Percentiles rank a stretch among this genome's conserved stretches.
phyloP scores from a whole-genome alignment of 2,888 invertebrate species.

The Latheticus oryzae region DNA sequence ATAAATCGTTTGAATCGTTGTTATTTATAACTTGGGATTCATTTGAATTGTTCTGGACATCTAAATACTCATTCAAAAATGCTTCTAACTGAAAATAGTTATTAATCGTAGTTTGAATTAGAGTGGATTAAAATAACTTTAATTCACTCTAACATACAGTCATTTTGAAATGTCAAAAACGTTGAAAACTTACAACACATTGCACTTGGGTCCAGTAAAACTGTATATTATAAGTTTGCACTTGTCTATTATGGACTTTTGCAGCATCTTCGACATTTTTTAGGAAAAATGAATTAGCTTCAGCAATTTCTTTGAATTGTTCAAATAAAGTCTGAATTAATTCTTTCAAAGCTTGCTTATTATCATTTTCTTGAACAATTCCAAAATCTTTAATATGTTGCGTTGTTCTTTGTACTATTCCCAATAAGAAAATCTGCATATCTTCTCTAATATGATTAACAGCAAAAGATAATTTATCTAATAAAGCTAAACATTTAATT shows the following conservation, averaged over 20 bases:
- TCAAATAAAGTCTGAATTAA: slow-evolving; percentile 82
- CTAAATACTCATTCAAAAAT: slow-evolving; percentile 86
- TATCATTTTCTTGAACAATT: slow-evolving; percentile 60
- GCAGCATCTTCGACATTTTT: slow-evolving; percentile 73
- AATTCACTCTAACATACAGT: slow-evolving; percentile 1
- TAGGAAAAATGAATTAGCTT: slow-evolving; percentile 78
- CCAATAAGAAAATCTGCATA: slow-evolving; percentile 84
- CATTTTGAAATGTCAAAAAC: slow-evolving; percentile 3
- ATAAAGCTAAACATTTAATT: slow-evolving; percentile 85
- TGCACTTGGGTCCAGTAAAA: slow-evolving; percentile 93
- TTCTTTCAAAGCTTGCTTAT: slow-evolving; percentile 64
- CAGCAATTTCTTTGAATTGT: slow-evolving; percentile 84
- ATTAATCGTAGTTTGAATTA: too few species aligned
- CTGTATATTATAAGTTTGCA: slow-evolving; percentile 75
- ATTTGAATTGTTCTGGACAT: slow-evolving; percentile 82
- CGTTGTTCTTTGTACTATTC: slow-evolving; percentile 83
- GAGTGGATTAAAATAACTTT: neutral
- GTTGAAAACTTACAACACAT: slow-evolving; percentile 75
- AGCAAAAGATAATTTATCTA: slow-evolving; percentile 87
- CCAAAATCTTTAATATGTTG: slow-evolving; percentile 78
- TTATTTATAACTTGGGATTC: slow-evolving; percentile 68
- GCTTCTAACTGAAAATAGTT: slow-evolving; percentile 81
- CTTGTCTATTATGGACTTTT: slow-evolving; percentile 69
- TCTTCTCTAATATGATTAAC: slow-evolving; percentile 86
- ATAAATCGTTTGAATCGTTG: slow-evolving; percentile 68